Percentiles rank a stretch among this genome's conserved stretches.
phyloP scores from a whole-genome alignment of 2,113 vertebrate genomes.

The Tiliqua scincoides region DNA sequence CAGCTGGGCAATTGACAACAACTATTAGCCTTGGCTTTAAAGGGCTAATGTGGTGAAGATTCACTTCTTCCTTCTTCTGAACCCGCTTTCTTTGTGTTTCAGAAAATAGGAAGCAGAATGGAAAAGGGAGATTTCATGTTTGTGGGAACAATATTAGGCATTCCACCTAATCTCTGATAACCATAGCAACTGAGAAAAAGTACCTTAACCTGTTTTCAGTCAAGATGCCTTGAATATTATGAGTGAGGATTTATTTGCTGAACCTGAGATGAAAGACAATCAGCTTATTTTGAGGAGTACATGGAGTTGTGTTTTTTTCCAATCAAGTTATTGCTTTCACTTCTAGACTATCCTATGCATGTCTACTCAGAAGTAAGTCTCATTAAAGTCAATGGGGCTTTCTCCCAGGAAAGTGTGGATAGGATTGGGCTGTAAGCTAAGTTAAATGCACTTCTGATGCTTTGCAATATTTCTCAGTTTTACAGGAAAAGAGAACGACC shows the following conservation, averaged over 20 bases:
- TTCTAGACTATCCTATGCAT: neutral
- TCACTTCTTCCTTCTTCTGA: conserved; percentile 12
- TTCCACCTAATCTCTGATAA: conserved; percentile 46
- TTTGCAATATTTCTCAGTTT: neutral
- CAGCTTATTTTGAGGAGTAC: conserved; percentile 36
- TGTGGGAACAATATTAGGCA: conserved; percentile 31
- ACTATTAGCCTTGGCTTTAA: neutral
- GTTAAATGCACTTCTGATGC: conserved; percentile 24
- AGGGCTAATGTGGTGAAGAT: neutral
- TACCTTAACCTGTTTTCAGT: conserved; percentile 31
- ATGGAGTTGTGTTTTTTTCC: neutral
- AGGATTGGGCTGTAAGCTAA: conserved; percentile 16
- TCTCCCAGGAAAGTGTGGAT: too few species aligned
- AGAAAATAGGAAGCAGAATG: conserved; percentile 34
- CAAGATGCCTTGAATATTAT: conserved; percentile 35
- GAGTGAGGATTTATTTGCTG: conserved; percentile 49
- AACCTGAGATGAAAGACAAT: conserved; percentile 34
- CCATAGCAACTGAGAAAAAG: conserved; percentile 56
- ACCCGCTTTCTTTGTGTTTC: neutral
- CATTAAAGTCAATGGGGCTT: too few species aligned
- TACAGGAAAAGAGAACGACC: neutral
- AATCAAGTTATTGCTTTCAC: conserved; percentile 35
- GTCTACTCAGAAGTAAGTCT: too few species aligned
- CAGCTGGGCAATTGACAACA: conserved; percentile 55
- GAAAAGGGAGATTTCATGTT: conserved; percentile 46